Evolutionary conservation across 1,140 invertebrate genomes (phyloP).

Genomic region (Trichomalopsis sarcophagae): DNA sequence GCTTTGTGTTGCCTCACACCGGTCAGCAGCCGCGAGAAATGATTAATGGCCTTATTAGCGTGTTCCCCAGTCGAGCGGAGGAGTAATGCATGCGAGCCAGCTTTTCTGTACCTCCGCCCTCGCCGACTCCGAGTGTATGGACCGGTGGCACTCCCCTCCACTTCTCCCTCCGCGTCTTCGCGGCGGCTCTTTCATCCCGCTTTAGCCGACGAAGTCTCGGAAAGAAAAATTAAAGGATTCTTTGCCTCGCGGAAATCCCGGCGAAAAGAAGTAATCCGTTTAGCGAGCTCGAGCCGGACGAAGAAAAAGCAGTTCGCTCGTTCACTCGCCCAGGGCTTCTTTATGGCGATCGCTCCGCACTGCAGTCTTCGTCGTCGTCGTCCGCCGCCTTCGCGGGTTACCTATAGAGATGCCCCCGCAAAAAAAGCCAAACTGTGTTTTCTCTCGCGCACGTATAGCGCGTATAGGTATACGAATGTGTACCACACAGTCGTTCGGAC

Average conservation of each 20-base stretch:
- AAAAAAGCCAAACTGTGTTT: background rate
- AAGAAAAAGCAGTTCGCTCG: background rate
- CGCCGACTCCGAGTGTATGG: too few relatives aligned
- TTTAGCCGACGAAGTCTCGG: background rate
- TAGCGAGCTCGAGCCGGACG: background rate
- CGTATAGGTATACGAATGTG: too few relatives aligned
- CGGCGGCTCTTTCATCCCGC: background rate
- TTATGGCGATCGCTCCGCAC: background rate
- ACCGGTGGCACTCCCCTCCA: background rate
- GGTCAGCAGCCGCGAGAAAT: background rate
- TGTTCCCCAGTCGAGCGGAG: background rate
- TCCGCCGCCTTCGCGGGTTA: background rate
- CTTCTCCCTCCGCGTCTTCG: background rate
- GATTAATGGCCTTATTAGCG: slow-evolving; percentile 41
- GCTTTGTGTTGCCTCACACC: background rate
- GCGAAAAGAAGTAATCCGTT: slow-evolving; percentile 55
- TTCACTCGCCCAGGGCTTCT: background rate
- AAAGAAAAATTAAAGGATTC: slow-evolving; percentile 37
- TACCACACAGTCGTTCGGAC: too few relatives aligned
- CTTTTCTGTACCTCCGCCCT: background rate
- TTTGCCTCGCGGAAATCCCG: slow-evolving; percentile 5
- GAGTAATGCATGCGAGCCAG: background rate
- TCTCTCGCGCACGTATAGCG: background rate
- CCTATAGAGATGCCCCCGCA: background rate
- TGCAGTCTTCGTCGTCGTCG: background rate